Conservation (phyloP, 2,113 vertebrate species). For the Phocoena sinus region DNA sequence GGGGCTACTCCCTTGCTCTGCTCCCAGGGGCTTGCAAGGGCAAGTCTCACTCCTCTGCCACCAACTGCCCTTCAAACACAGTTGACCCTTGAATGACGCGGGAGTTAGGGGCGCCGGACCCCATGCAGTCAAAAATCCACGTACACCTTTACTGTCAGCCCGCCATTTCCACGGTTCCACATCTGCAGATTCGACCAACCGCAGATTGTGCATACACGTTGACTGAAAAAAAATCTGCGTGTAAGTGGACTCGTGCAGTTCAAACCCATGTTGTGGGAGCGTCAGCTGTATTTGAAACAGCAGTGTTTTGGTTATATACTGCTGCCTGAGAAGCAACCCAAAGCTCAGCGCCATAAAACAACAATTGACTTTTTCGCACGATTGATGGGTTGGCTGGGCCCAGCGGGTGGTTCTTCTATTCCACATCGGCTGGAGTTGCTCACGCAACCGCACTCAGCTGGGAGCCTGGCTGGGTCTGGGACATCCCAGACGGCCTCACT, state of each 20-base stretch:
- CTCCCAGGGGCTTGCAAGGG: neutral
- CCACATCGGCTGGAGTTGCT: neutral
- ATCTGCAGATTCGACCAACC: neutral
- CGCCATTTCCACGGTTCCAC: neutral
- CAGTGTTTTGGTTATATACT: neutral
- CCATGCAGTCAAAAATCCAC: neutral
- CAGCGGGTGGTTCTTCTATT: neutral
- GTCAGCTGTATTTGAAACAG: neutral
- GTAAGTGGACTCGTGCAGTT: neutral
- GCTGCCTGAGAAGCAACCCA: neutral
- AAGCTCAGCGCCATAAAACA: neutral
- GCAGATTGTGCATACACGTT: fast-evolving
- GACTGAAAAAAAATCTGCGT: neutral
- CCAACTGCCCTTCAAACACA: neutral
- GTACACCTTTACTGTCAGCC: neutral
- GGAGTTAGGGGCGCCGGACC: neutral
- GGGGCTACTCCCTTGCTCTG: neutral
- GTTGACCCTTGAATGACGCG: neutral
- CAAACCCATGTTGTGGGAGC: neutral
- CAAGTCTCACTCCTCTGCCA: neutral
- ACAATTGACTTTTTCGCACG: neutral
- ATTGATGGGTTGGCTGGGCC: neutral
- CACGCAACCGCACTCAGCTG: neutral
- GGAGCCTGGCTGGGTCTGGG: neutral
- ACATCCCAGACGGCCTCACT: neutral